Base-by-base conservation (phyloP, 2,113 vertebrate species). In the Marmota flaviventris region DNA sequence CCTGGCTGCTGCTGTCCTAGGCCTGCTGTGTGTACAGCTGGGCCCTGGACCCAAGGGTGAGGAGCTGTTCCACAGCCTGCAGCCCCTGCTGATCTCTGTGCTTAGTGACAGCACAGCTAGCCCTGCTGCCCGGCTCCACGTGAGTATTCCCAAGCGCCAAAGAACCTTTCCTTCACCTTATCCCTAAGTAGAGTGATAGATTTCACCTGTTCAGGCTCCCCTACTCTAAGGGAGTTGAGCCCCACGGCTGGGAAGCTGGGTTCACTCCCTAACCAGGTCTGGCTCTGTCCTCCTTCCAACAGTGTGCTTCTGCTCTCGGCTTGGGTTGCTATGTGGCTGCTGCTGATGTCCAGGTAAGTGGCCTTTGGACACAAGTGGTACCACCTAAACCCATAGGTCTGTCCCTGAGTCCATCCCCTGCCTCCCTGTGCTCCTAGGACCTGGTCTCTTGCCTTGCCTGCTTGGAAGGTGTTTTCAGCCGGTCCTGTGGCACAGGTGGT, bases 281-380 rank as follows among this genome's bases (percentile, higher is more conserved):
- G 61, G 78, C 81, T 86, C 42, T 92, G 73, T 84, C 84, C 29
- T 3, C 97, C 53, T 98, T 79, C 98, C 34, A 1, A 82, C 98
- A 99, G 99, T 99, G 99, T 84, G 99, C 99, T 90, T 98, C 98
- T 0, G 99, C 99, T 78, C 97, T 99, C 92, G 99, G 99, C 56
- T 97, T 99, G 98, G 99, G 99, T 98, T 99, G 99, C 96, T 99
- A 99, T 4, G 98, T 99, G 25, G 99, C 99, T 65, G 99, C 99
- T 61, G 99, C 99, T 22, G 99, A 99, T 2, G 98, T 99, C 58
- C 99, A 99, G 99, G 99, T 99, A 98, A 99, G 97, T 67, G 39
- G n/a, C 20, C 89, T 87, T 22, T 42, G 42, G 48, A 16, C 53
- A 12, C 22, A 32, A 34, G 48, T 18, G 16, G 77, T 48, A 29